Evolutionary conservation across 2,113 vertebrate genomes (phyloP).

Genomic region (Siniperca knerii): DNA sequence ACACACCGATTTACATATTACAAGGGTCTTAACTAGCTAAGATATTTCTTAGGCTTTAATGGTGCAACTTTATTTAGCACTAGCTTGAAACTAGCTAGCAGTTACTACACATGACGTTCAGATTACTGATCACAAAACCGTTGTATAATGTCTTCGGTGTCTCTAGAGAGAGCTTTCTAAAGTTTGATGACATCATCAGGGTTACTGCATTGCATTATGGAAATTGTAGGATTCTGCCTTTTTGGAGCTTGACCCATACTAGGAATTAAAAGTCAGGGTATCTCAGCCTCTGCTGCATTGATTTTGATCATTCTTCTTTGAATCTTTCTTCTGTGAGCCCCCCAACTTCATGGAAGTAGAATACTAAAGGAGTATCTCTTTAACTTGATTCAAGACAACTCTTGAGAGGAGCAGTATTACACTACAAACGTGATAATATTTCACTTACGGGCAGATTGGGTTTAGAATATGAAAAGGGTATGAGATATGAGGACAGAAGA

Average conservation of each 20-base stretch:
- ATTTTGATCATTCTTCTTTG: neutral
- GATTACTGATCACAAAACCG: too few relatives aligned
- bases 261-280: neutral
- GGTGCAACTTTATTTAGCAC: too few relatives aligned
- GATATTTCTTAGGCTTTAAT: too few relatives aligned
- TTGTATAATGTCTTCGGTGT: too few relatives aligned
- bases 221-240: neutral
- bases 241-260: neutral
- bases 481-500: neutral
- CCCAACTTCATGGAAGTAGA: neutral
- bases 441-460: neutral
- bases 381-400: neutral
- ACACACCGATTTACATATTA: neutral
- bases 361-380: neutral
- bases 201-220: neutral
- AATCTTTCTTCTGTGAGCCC: neutral
- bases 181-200: neutral
- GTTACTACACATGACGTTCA: too few relatives aligned
- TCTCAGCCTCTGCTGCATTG: neutral
- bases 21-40: neutral
- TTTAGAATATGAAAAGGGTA: neutral
- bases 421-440: neutral
- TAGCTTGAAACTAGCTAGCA: too few relatives aligned
- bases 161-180: too few relatives aligned
- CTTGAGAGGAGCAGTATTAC: neutral